These are phyloP conservation scores for Corythucha ciliata DNA, from an alignment of 2,888 invertebrate species.

Conservation along the genomic window DNA sequence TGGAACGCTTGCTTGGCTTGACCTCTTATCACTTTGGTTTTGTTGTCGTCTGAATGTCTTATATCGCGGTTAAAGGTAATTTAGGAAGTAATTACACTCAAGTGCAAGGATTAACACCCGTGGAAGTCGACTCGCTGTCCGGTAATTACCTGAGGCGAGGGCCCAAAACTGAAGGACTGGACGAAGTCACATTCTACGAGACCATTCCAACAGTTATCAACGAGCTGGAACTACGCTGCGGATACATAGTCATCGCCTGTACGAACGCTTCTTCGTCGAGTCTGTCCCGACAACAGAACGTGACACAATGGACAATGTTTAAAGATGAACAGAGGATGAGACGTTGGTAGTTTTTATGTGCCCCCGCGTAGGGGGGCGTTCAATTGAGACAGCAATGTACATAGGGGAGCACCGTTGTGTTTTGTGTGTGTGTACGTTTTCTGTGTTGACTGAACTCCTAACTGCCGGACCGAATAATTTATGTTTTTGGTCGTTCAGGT, in stretches of 20 bases:
- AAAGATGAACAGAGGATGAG: too few relatives aligned
- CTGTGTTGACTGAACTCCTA: too few relatives aligned
- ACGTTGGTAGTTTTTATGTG: too few relatives aligned
- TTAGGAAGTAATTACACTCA: conserved; percentile 36
- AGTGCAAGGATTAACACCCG: conserved; percentile 33
- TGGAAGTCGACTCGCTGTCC: conserved; percentile 29
- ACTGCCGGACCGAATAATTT: too few relatives aligned
- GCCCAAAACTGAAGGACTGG: conserved; percentile 31
- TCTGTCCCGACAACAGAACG: conserved; percentile 21
- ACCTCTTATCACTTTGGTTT: too few relatives aligned
- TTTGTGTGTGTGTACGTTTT: too few relatives aligned
- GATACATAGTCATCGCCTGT: conserved; percentile 30
- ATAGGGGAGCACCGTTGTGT: too few relatives aligned
- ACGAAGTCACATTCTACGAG: conserved; percentile 35
- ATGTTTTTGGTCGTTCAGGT: too few relatives aligned
- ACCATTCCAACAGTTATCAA: conserved; percentile 35
- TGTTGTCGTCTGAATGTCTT: too few relatives aligned
- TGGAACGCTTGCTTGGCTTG: too few relatives aligned
- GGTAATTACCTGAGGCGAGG: conserved; percentile 30
- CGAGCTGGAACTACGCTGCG: conserved; percentile 35
- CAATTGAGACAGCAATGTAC: too few relatives aligned
- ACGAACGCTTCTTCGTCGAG: conserved; percentile 26
- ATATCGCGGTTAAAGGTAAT: conserved; percentile 35
- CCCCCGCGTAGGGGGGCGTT: too few relatives aligned
- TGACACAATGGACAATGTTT: conserved; percentile 28